Evolutionary conservation across 1,140 invertebrate genomes (phyloP).

Genomic region (Drosophila sp.): DNA sequence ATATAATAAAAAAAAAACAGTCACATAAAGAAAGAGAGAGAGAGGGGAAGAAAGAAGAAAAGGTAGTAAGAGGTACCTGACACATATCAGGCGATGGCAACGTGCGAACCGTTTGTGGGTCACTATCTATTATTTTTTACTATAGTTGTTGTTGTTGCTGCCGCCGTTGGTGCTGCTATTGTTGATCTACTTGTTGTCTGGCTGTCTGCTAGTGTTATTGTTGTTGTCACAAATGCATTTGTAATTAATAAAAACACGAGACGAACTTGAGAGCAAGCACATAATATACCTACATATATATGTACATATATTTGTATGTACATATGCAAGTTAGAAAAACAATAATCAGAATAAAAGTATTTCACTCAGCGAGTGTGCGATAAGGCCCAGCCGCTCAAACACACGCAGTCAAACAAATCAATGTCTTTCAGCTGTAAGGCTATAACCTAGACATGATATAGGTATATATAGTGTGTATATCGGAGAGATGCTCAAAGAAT

Average conservation of each 20-base stretch:
- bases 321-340: conserved; percentile 38
- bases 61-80: background rate
- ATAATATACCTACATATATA: background rate
- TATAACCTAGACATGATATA: background rate
- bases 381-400: background rate
- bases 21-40: background rate
- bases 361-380: background rate
- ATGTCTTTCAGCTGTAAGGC: background rate
- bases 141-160: background rate
- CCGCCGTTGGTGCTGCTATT: background rate
- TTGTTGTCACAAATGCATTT: conserved; percentile 41
- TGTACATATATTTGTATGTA: background rate
- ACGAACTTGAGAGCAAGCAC: conserved; percentile 37
- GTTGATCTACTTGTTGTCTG: conserved; percentile 17
- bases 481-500: background rate
- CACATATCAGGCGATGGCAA: conserved; percentile 4
- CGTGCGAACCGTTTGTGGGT: conserved; percentile 9
- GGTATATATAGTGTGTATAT: background rate
- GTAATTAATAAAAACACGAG: conserved; percentile 47
- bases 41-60: background rate
- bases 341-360: conserved; percentile 14
- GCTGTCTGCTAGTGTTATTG: conserved; percentile 31
- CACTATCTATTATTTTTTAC: conserved; percentile 4
- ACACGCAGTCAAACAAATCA: background rate
- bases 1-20: background rate